phyloP scores from a whole-genome alignment of 2,113 vertebrate species.

The Dipodomys stephensi region DNA sequence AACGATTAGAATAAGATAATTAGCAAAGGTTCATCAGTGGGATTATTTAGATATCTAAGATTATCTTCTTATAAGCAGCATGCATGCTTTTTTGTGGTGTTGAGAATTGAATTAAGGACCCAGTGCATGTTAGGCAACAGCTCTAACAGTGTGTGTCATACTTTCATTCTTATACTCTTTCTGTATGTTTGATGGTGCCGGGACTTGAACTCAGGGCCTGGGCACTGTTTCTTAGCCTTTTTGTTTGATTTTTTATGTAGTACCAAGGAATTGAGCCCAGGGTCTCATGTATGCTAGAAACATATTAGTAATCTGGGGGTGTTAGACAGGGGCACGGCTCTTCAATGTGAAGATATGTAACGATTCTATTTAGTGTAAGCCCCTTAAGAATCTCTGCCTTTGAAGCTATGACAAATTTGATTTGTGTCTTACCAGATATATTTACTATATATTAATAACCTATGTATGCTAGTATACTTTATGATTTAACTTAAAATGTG shows the following conservation, averaged over 20 bases:
- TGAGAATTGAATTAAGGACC: too few species aligned
- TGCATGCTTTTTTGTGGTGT: too few species aligned
- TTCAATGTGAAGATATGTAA: not conserved
- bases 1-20: not conserved
- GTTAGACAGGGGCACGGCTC: not conserved
- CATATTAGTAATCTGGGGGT: not conserved
- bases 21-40: not conserved
- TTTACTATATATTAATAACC: not conserved
- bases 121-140: too few species aligned
- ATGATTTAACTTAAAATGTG: slow-evolving; percentile 15
- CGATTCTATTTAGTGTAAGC: not conserved
- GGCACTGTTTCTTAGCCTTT: too few species aligned
- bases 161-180: too few species aligned
- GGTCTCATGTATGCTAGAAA: too few species aligned
- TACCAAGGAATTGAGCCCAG: too few species aligned
- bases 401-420: not conserved
- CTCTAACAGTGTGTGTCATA: too few species aligned
- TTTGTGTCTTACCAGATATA: not conserved
- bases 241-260: too few species aligned
- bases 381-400: slow-evolving; percentile 46
- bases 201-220: too few species aligned
- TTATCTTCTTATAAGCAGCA: not conserved
- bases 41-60: too few species aligned
- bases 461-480: not conserved
- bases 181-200: too few species aligned